Evolutionary conservation across 2,888 invertebrate genomes (phyloP).

Genomic region (Patella caerulea): DNA sequence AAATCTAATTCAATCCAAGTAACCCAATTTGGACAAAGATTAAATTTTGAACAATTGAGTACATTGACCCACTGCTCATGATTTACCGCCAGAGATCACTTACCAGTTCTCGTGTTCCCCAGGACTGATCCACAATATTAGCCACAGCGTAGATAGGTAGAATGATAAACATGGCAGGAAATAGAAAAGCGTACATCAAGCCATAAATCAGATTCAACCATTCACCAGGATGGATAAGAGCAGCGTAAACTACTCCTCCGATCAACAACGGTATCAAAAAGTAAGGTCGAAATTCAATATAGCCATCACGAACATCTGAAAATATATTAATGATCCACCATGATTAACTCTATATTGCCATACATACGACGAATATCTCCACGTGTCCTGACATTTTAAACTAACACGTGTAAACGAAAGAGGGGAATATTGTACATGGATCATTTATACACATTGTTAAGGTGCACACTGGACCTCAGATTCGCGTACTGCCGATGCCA

Average conservation of each 20-base stretch:
- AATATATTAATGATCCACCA: not conserved
- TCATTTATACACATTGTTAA: no score
- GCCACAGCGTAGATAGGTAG: slow-evolving; percentile 50
- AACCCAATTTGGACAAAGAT: no score
- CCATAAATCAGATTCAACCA: slow-evolving; percentile 45
- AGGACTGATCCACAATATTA: slow-evolving; percentile 54
- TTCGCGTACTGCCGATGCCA: no score
- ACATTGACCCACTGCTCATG: no score
- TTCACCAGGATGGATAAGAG: slow-evolving; percentile 44
- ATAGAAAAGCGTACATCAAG: slow-evolving; percentile 44
- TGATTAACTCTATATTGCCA: not conserved
- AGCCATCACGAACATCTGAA: slow-evolving; percentile 41
- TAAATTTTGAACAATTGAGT: no score
- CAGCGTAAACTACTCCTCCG: slow-evolving; percentile 43
- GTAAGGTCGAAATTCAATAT: slow-evolving; percentile 47
- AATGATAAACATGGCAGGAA: slow-evolving; percentile 53
- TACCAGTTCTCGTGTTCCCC: slow-evolving; percentile 51
- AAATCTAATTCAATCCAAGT: no score
- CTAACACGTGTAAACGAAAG: no score
- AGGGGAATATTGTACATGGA: no score
- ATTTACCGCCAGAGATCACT: not conserved
- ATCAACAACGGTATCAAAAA: slow-evolving; percentile 46
- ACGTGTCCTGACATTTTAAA: no score
- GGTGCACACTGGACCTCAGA: no score
- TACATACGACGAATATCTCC: not conserved